These are phyloP conservation scores for Microcebus ravelobensis DNA, from an alignment of 2,113 vertebrate species.

Conservation along the genomic window DNA sequence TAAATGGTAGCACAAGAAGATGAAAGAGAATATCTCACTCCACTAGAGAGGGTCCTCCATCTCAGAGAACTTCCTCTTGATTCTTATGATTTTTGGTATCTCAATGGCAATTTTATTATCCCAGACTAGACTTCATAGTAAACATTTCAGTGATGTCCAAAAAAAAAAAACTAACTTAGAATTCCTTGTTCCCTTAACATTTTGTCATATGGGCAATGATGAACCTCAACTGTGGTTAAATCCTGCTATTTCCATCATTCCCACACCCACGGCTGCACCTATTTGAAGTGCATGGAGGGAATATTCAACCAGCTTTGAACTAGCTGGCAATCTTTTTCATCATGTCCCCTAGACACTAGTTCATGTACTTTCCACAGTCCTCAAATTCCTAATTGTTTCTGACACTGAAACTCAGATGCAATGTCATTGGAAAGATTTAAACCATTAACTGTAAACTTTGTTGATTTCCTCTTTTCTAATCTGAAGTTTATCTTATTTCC, in stretches of 20 bases:
- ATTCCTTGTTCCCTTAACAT: background rate
- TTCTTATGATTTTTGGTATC: background rate
- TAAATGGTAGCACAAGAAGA: background rate
- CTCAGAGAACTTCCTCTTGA: background rate
- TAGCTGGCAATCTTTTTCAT: background rate
- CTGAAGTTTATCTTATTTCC: background rate
- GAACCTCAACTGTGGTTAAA: background rate
- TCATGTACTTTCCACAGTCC: background rate
- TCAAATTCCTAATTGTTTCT: background rate
- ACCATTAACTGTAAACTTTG: background rate
- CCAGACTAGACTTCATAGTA: background rate
- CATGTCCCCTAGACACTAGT: background rate
- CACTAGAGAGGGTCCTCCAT: background rate
- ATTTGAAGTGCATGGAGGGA: background rate
- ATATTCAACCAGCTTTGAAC: background rate
- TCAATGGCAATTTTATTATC: background rate
- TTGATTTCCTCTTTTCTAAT: background rate
- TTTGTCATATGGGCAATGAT: background rate
- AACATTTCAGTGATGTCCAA: background rate
- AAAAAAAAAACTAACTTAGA: background rate
- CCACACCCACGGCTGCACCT: background rate
- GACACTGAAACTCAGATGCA: background rate
- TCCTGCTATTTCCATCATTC: background rate
- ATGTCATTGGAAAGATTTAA: constrained; percentile 18
- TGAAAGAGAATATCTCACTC: background rate